Evolutionary conservation across 2,888 invertebrate species (phyloP).

Genomic region (Anorthoa munda): DNA sequence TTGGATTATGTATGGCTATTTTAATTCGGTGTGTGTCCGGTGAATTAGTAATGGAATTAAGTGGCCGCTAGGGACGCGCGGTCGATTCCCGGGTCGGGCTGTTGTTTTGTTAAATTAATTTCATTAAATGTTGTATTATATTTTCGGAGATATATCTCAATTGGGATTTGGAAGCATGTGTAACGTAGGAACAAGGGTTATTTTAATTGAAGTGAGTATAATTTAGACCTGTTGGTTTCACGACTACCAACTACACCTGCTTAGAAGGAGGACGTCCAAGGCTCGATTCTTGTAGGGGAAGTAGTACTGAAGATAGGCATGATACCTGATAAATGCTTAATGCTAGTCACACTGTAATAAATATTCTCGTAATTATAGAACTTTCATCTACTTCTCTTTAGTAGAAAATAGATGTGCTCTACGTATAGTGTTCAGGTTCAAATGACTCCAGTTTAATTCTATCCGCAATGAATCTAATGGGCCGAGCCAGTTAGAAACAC

Average conservation of each 20-base stretch:
- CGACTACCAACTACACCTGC: no score
- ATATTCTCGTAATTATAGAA: background rate
- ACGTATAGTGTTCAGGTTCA: background rate
- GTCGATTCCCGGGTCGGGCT: conserved; percentile 72
- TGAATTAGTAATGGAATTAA: conserved; percentile 87
- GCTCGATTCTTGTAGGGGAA: background rate
- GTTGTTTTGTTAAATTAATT: conserved; percentile 76
- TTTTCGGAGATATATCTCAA: conserved; percentile 49
- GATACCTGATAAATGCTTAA: background rate
- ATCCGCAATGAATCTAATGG: conserved; percentile 18
- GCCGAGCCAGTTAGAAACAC: conserved; percentile 22
- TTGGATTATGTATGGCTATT: conserved; percentile 71
- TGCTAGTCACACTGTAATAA: background rate
- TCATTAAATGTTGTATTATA: conserved; percentile 51
- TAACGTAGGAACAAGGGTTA: background rate
- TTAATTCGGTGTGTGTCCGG: conserved; percentile 82
- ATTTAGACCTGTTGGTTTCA: background rate
- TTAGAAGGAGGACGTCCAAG: no score
- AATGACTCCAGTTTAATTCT: conserved; percentile 8
- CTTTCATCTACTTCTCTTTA: background rate
- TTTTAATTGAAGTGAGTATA: background rate
- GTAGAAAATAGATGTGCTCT: background rate
- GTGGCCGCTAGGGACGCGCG: conserved; percentile 81
- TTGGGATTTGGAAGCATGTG: conserved; percentile 23
- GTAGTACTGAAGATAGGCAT: no score